phyloP scores from a whole-genome alignment of 2,888 invertebrate genomes.

The Sarcophaga subvicina region DNA sequence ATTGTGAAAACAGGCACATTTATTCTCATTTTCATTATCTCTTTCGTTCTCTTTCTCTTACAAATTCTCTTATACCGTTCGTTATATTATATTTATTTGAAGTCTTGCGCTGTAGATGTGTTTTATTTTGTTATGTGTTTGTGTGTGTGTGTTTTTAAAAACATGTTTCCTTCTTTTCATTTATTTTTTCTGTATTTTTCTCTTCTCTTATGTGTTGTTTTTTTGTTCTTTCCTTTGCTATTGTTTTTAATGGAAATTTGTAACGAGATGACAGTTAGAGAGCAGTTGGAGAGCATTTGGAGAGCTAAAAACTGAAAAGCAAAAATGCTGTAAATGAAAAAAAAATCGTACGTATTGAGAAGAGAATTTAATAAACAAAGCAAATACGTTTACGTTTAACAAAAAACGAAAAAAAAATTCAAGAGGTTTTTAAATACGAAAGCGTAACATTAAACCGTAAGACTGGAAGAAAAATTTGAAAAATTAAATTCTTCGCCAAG shows the following conservation, averaged over 20 bases:
- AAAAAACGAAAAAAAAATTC: slow-evolving; percentile 10
- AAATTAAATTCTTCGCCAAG: not conserved
- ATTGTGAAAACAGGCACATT: not conserved
- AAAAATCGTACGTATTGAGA: not conserved
- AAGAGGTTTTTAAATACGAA: slow-evolving; percentile 45
- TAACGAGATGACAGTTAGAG: slow-evolving; percentile 36
- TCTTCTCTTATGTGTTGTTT: not conserved
- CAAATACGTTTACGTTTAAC: slow-evolving; percentile 20
- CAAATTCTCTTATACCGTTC: not conserved
- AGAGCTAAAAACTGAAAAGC: no score
- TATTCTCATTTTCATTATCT: not conserved
- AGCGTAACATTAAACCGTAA: slow-evolving; percentile 7
- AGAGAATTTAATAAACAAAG: slow-evolving; percentile 57
- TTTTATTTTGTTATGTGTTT: not conserved
- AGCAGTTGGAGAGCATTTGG: not conserved
- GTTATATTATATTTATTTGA: slow-evolving; percentile 11
- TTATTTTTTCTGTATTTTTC: slow-evolving; percentile 20
- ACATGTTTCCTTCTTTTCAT: not conserved
- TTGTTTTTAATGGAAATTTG: not conserved
- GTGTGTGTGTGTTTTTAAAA: slow-evolving; percentile 2
- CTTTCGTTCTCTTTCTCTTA: not conserved
- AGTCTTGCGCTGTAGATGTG: slow-evolving; percentile 41
- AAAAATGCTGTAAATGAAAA: not conserved
- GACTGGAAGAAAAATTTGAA: not conserved
- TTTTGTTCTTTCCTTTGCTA: not conserved